Conservation (phyloP, 2,113 vertebrate species). For the Mionectes macconnelli region DNA sequence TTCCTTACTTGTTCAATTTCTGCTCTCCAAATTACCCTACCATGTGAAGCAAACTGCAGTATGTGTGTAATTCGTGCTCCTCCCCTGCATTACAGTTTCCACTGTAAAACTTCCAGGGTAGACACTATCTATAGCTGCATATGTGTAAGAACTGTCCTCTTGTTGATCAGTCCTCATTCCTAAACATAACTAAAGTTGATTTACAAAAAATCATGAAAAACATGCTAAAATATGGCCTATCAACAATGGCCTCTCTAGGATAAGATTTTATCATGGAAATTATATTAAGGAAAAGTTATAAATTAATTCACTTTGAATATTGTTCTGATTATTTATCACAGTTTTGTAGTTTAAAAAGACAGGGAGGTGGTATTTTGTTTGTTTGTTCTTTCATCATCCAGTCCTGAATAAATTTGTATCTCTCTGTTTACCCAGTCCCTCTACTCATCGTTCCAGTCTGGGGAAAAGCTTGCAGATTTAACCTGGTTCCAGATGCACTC, state of each 20-base stretch:
- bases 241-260: neutral
- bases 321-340: neutral
- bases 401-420: neutral
- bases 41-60: rapidly evolving
- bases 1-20: neutral
- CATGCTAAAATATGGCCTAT: neutral
- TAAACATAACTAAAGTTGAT: neutral
- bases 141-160: neutral
- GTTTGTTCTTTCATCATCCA: neutral
- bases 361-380: neutral
- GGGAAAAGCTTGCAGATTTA: neutral
- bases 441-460: neutral
- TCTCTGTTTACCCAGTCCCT: neutral
- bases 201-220: neutral
- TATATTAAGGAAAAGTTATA: neutral
- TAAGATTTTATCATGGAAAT: neutral
- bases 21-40: neutral
- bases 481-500: neutral
- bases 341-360: neutral
- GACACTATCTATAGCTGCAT: neutral
- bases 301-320: neutral
- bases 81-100: neutral
- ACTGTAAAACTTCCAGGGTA: neutral
- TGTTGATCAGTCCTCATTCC: neutral
- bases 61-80: neutral